These are phyloP conservation scores for Clostera curtula DNA, from an alignment of 2,888 invertebrate genomes.

Conservation along the genomic window DNA sequence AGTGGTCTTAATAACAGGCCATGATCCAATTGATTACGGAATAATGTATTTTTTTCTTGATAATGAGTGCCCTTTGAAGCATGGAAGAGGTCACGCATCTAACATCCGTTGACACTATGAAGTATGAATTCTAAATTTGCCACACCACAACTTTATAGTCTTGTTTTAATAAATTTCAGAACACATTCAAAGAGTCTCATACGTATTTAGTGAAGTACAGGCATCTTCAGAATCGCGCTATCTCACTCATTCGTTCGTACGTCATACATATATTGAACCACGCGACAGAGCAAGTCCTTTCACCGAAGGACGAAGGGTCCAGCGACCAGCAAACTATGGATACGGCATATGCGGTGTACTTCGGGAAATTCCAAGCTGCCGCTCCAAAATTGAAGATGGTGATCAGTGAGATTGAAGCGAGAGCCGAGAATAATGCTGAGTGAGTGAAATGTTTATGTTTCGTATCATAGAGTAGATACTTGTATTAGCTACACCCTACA, in stretches of 20 bases:
- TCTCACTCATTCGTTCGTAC: slow-evolving; percentile 86
- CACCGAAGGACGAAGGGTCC: slow-evolving; percentile 43
- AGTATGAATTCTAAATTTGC: too few species aligned
- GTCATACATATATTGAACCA: slow-evolving; percentile 84
- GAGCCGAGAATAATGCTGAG: slow-evolving; percentile 83
- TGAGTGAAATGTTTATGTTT: slow-evolving; percentile 53
- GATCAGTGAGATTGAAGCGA: slow-evolving; percentile 86
- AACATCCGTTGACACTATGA: too few species aligned
- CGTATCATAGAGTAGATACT: too few species aligned
- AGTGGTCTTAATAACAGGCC: too few species aligned
- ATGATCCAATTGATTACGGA: too few species aligned
- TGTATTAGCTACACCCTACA: too few species aligned
- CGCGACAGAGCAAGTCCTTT: slow-evolving; percentile 84
- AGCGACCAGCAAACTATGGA: slow-evolving; percentile 65
- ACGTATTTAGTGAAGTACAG: slow-evolving; percentile 88
- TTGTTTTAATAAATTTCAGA: slow-evolving; percentile 58
- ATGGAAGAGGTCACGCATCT: too few species aligned
- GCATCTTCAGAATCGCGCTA: slow-evolving; percentile 87
- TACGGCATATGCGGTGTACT: slow-evolving; percentile 88
- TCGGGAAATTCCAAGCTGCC: slow-evolving; percentile 96
- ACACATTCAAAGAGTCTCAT: slow-evolving; percentile 88
- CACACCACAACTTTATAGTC: too few species aligned
- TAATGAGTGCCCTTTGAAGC: too few species aligned
- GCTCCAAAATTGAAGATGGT: slow-evolving; percentile 88
- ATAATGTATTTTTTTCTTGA: too few species aligned